A percentile compares a stretch with the other conserved stretches of the same genome.
phyloP scores from a whole-genome alignment of 2,888 invertebrate genomes.

The Nomada flava region DNA sequence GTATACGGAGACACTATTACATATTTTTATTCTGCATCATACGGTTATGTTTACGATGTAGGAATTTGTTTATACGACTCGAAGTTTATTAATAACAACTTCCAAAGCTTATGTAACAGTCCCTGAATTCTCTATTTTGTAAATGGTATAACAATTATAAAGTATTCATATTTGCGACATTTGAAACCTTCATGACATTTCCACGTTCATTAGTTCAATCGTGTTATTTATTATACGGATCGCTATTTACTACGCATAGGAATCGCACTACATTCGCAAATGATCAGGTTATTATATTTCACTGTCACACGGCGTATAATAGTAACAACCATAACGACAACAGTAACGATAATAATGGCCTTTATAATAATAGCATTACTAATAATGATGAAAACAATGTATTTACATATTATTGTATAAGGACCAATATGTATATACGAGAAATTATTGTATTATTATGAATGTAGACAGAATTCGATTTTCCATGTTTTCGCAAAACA shows the following conservation, averaged over 20 bases:
- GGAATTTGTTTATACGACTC: constrained; percentile 1
- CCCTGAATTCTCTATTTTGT: constrained; percentile 23
- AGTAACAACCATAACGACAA: neutral
- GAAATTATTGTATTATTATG: neutral
- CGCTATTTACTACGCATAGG: neutral
- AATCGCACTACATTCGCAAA: constrained; percentile 2
- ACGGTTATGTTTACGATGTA: neutral
- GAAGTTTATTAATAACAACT: neutral
- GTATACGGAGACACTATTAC: constrained; percentile 1
- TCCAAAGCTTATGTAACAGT: constrained; percentile 11
- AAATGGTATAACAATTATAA: neutral
- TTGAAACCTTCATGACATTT: neutral
- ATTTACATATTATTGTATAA: neutral
- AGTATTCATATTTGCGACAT: neutral
- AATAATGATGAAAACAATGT: neutral
- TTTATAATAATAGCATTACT: neutral
- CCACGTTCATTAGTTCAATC: neutral
- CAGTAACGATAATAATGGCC: neutral
- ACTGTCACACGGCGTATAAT: neutral
- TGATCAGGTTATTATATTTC: constrained; percentile 2
- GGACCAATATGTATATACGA: neutral
- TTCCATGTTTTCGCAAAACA: too few relatives aligned
- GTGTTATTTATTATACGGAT: neutral
- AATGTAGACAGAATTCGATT: neutral
- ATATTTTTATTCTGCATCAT: constrained; percentile 1